These are phyloP conservation scores for Sebastes itinus DNA, from an alignment of 2,797 vertebrate genomes.

Conservation along the genomic window DNA sequence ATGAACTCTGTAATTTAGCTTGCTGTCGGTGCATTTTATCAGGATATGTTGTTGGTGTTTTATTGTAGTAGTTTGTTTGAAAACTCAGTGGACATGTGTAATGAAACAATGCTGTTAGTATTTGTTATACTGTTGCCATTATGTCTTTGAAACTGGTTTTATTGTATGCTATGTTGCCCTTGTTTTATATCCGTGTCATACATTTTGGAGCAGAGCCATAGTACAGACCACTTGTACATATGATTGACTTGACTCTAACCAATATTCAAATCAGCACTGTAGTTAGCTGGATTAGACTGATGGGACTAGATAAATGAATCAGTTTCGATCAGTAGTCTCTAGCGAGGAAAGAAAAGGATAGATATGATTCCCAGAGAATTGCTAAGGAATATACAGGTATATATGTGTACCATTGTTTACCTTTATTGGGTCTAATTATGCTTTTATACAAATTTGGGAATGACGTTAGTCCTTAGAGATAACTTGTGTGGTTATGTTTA, in stretches of 20 bases:
- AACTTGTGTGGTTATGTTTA: slow-evolving; percentile 20
- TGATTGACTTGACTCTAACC: slow-evolving; percentile 56
- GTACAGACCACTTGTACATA: slow-evolving; percentile 54
- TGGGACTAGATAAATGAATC: slow-evolving; percentile 14
- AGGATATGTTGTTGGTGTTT: slow-evolving; percentile 32
- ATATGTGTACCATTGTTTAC: slow-evolving; percentile 59
- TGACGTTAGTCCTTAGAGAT: background rate
- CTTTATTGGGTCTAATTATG: slow-evolving; percentile 42
- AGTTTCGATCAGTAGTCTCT: slow-evolving; percentile 7
- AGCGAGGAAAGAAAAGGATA: background rate
- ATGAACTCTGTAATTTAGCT: slow-evolving; percentile 38
- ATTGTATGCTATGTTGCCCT: slow-evolving; percentile 29
- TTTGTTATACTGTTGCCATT: slow-evolving; percentile 42
- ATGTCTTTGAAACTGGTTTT: slow-evolving; percentile 49
- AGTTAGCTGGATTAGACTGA: slow-evolving; percentile 16
- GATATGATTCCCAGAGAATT: slow-evolving; percentile 44
- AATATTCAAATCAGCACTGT: slow-evolving; percentile 49
- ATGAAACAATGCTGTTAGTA: slow-evolving; percentile 35
- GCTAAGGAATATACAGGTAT: slow-evolving; percentile 49
- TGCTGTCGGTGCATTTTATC: slow-evolving; percentile 36
- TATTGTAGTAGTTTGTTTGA: slow-evolving; percentile 18
- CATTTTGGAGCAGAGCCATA: slow-evolving; percentile 77
- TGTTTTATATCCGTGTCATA: slow-evolving; percentile 58
- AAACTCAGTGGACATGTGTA: slow-evolving; percentile 36
- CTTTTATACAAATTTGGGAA: slow-evolving; percentile 46